Conservation (phyloP, 2,113 vertebrate genomes). For the Atherinomorus stipes region DNA sequence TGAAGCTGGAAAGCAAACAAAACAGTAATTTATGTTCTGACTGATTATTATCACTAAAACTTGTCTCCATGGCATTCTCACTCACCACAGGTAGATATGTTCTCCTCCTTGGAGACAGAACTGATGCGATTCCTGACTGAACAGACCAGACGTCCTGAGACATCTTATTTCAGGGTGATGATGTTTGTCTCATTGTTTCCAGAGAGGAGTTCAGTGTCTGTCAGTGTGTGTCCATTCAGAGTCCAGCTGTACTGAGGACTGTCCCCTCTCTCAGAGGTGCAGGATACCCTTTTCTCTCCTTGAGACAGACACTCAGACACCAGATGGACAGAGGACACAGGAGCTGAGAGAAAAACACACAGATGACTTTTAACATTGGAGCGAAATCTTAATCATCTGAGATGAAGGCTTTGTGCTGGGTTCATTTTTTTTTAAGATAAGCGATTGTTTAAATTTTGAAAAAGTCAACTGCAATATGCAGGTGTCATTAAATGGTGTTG, state of each 20-base stretch:
- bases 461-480: too few species aligned
- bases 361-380: too few species aligned
- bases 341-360: constrained; percentile 47
- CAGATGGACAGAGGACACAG: constrained; percentile 55
- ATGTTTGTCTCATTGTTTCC: constrained; percentile 8
- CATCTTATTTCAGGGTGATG: constrained; percentile 57
- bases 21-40: too few species aligned
- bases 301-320: constrained; percentile 55
- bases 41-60: too few species aligned
- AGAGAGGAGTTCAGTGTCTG: constrained; percentile 37
- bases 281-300: constrained; percentile 55
- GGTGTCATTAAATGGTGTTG: too few species aligned
- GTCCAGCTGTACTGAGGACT: constrained; percentile 71
- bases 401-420: not conserved
- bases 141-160: constrained; percentile 60
- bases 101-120: accelerated
- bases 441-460: too few species aligned
- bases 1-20: too few species aligned
- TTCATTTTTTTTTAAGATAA: too few species aligned
- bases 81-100: constrained; percentile 54
- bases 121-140: constrained; percentile 60
- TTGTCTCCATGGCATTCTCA: not conserved
- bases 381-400: too few species aligned
- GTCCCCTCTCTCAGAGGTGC: too few species aligned
- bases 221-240: constrained; percentile 52